Percentiles rank a stretch among this genome's conserved stretches.
These are phyloP conservation scores for Cariama cristata DNA, from an alignment of 2,113 vertebrate genomes.

Conservation along the genomic window DNA sequence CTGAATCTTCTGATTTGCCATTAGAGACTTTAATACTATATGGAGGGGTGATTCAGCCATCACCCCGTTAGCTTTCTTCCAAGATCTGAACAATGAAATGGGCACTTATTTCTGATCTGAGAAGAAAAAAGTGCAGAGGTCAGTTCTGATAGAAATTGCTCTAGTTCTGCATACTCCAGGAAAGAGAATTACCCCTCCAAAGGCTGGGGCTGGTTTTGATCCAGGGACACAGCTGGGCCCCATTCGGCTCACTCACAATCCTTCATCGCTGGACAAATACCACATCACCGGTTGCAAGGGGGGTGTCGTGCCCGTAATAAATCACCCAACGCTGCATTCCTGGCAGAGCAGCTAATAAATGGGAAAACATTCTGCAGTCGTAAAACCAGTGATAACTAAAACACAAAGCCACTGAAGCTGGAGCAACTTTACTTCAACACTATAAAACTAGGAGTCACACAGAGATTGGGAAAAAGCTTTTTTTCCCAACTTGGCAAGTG, in stretches of 20 bases:
- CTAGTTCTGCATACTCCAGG: neutral
- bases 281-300: neutral
- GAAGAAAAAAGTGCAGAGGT: neutral
- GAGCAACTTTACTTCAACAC: neutral
- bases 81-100: neutral
- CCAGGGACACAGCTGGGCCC: neutral
- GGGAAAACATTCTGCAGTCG: neutral
- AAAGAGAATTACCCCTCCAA: neutral
- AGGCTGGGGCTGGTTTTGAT: neutral
- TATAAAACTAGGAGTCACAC: slow-evolving; percentile 35
- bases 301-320: neutral
- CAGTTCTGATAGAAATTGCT: neutral
- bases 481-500: neutral
- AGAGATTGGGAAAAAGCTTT: slow-evolving; percentile 6
- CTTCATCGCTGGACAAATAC: neutral
- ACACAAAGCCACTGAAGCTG: slow-evolving; percentile 4
- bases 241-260: neutral
- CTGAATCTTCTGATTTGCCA: neutral
- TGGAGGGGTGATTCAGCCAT: neutral
- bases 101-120: neutral
- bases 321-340: neutral
- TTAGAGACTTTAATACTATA: neutral
- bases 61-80: neutral
- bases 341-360: slow-evolving; percentile 19
- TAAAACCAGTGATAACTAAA: slow-evolving; percentile 41